These are phyloP conservation scores for Ophioderma brevispina DNA, from an alignment of 35 echinoderm and acorn worm species.

Conservation along the genomic window DNA sequence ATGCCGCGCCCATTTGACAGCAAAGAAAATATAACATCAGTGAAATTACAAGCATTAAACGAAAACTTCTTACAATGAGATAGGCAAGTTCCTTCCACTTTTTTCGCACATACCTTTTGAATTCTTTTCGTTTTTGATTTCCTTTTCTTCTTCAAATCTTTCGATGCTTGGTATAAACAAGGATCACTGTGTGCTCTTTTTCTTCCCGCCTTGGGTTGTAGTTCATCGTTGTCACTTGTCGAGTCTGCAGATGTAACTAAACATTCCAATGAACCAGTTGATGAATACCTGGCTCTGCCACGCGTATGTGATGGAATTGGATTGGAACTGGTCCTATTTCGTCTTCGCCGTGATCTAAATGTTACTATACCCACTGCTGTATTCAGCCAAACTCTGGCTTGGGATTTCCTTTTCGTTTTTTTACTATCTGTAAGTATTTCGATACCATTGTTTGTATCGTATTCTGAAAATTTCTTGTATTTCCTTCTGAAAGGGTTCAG, in stretches of 20 bases:
- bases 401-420: background rate
- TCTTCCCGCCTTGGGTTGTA: background rate
- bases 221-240: background rate
- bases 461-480: background rate
- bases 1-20: too few relatives aligned
- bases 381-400: background rate
- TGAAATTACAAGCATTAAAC: too few relatives aligned
- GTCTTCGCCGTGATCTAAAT: background rate
- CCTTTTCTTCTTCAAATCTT: background rate
- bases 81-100: too few relatives aligned
- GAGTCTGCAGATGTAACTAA: background rate
- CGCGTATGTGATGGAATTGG: background rate
- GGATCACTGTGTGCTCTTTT: background rate
- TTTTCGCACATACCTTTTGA: background rate
- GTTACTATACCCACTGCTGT: background rate
- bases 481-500: background rate
- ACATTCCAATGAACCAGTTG: background rate
- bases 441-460: background rate
- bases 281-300: background rate
- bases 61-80: too few relatives aligned
- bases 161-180: background rate
- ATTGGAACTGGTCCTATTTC: background rate
- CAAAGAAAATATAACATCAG: too few relatives aligned
- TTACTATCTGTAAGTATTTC: background rate
- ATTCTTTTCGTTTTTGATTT: background rate